phyloP scores from a whole-genome alignment of 2,888 invertebrate species.

The Mythimna lalbum region DNA sequence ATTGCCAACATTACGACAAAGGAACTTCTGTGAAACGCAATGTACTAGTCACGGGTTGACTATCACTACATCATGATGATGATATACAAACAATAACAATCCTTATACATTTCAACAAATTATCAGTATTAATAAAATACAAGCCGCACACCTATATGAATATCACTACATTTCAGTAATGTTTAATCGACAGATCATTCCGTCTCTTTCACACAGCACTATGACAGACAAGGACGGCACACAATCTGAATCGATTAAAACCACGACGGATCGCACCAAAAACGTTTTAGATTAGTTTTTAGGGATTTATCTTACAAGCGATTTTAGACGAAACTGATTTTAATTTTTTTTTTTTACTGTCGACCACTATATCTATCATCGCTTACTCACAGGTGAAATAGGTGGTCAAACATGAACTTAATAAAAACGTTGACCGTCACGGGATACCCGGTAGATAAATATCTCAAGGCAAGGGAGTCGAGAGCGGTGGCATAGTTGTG shows the following conservation, averaged over 20 bases:
- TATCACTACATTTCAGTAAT: slow-evolving; percentile 18
- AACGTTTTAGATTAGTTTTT: not conserved
- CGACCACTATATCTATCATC: too few species aligned
- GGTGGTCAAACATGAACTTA: too few species aligned
- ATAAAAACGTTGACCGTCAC: too few species aligned
- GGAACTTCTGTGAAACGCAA: too few species aligned
- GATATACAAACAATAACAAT: not conserved
- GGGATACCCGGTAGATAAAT: too few species aligned
- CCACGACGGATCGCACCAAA: slow-evolving; percentile 42
- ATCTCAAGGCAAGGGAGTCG: too few species aligned
- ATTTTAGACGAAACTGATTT: not conserved
- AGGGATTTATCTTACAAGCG: slow-evolving; percentile 25
- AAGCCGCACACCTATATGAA: slow-evolving; percentile 19
- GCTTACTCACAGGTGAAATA: too few species aligned
- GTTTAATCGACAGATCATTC: slow-evolving; percentile 61
- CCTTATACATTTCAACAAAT: not conserved
- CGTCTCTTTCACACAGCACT: slow-evolving; percentile 32
- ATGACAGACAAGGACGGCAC: slow-evolving; percentile 43
- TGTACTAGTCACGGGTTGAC: too few species aligned
- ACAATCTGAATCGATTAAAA: slow-evolving; percentile 58
- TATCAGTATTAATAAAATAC: slow-evolving; percentile 61
- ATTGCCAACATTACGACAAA: too few species aligned
- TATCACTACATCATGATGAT: not conserved
- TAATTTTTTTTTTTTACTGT: not conserved
- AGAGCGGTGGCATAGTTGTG: too few species aligned